A percentile compares a stretch with the other conserved stretches of the same genome.
Conservation (phyloP, 2,797 vertebrate species). For the Fratercula arctica region DNA sequence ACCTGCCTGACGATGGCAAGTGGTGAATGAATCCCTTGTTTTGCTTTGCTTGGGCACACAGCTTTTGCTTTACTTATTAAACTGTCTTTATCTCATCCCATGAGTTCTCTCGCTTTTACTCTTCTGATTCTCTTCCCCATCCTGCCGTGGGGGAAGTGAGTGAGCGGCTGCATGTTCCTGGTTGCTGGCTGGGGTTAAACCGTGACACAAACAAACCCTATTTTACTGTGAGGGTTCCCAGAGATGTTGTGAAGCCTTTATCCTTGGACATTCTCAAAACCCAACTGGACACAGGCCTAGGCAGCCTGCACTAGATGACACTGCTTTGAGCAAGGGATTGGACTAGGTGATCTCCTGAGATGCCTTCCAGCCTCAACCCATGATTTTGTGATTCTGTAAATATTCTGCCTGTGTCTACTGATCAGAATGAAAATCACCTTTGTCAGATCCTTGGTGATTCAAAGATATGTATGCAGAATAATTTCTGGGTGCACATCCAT, state of each 20-base stretch:
- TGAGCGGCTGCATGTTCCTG: neutral
- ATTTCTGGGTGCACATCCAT: neutral
- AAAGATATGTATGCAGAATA: neutral
- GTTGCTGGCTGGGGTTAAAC: neutral
- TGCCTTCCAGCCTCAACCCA: neutral
- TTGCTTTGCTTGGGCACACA: neutral
- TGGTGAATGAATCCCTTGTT: neutral
- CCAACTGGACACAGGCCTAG: neutral
- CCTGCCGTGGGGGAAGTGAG: neutral
- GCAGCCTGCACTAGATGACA: neutral
- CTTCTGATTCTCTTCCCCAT: neutral
- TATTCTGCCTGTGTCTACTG: neutral
- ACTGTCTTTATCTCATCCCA: neutral
- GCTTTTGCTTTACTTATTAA: neutral
- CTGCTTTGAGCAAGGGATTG: neutral
- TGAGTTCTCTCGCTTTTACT: neutral
- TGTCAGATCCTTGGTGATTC: neutral
- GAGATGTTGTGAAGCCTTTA: neutral
- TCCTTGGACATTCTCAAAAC: neutral
- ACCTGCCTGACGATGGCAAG: neutral
- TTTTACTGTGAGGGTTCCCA: neutral
- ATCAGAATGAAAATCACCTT: neutral
- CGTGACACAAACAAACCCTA: neutral
- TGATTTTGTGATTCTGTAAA: neutral
- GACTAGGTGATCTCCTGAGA: neutral